These are phyloP conservation scores for Drosophila busckii DNA, from an alignment of 1,140 invertebrate genomes.

Conservation along the genomic window DNA sequence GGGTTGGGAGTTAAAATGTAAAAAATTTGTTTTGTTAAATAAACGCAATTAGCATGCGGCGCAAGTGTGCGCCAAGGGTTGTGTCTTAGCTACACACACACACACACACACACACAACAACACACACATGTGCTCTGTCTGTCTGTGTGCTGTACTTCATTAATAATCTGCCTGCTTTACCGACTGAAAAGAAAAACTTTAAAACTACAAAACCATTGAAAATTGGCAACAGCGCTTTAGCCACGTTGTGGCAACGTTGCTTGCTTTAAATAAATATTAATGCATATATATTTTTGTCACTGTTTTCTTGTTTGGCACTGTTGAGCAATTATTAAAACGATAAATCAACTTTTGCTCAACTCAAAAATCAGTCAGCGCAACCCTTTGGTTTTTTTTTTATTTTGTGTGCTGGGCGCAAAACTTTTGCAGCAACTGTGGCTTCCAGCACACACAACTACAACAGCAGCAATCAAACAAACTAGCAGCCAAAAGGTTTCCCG, in stretches of 20 bases:
- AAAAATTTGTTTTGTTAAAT: conserved; percentile 73
- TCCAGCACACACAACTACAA: conserved; percentile 3
- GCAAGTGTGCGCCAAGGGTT: conserved; percentile 21
- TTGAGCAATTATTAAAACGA: conserved; percentile 70
- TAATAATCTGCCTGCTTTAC: conserved; percentile 20
- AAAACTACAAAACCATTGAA: conserved; percentile 18
- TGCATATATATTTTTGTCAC: conserved; percentile 50
- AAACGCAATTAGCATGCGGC: conserved; percentile 67
- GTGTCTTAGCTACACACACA: conserved; percentile 16
- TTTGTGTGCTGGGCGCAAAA: no score
- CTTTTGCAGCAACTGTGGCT: conserved; percentile 35
- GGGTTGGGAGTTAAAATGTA: conserved; percentile 37
- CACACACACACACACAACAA: conserved; percentile 2
- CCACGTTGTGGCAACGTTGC: conserved; percentile 5
- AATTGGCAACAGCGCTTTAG: conserved; percentile 25
- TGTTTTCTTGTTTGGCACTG: conserved; percentile 35
- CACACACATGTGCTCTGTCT: no score
- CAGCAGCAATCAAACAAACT: conserved; percentile 64
- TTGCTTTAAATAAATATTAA: conserved; percentile 8
- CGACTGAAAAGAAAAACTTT: background rate
- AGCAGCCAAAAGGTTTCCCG: conserved; percentile 15
- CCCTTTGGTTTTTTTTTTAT: no score
- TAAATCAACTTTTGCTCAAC: conserved; percentile 65
- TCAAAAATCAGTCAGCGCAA: conserved; percentile 45
- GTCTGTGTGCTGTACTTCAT: conserved; percentile 22